Conservation (phyloP, 1,140 invertebrate genomes). For the Bombus huntii region DNA sequence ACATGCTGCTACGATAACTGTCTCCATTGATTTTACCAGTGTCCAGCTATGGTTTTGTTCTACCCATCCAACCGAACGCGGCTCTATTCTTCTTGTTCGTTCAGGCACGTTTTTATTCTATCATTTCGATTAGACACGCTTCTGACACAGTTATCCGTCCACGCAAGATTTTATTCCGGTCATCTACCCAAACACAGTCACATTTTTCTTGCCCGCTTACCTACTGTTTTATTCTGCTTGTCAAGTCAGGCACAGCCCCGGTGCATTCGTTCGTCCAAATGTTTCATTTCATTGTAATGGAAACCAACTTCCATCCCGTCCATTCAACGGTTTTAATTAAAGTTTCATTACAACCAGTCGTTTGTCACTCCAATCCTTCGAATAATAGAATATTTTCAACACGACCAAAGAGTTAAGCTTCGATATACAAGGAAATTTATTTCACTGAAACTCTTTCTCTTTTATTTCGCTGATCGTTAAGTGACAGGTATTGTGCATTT, state of each 20-base stretch:
- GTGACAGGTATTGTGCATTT: too few species aligned
- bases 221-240: neutral
- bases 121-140: neutral
- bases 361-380: neutral
- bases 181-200: neutral
- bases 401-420: neutral
- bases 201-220: neutral
- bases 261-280: neutral
- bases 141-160: neutral
- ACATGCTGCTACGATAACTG: too few species aligned
- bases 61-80: too few species aligned
- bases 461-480: too few species aligned
- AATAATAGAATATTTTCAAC: neutral
- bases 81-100: neutral
- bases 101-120: neutral
- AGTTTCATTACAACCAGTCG: neutral
- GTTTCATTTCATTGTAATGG: neutral
- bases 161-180: constrained; percentile 1
- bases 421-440: neutral
- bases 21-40: neutral
- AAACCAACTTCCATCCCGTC: neutral
- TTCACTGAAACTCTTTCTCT: too few species aligned
- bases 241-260: too few species aligned
- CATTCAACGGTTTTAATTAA: constrained; percentile 5
- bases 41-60: too few species aligned